Conservation (phyloP, 2,797 vertebrate species). For the Cyprinodon diabolis region DNA sequence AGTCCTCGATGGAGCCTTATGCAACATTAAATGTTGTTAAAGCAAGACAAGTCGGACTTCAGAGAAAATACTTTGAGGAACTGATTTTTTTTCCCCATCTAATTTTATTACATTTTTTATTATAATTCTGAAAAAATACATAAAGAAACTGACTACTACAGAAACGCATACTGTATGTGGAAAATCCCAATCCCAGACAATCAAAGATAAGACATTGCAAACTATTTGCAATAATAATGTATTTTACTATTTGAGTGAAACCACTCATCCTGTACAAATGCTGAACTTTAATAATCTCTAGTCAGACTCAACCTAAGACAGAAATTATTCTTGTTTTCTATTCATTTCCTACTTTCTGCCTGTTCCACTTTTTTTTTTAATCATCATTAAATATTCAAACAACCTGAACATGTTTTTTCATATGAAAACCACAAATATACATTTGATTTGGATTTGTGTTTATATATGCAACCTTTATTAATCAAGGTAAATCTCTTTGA, state of each 20-base stretch:
- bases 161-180: background rate
- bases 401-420: too few species aligned
- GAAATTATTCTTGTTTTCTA: background rate
- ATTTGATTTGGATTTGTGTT: background rate
- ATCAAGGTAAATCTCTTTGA: too few species aligned
- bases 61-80: background rate
- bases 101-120: background rate
- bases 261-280: too few species aligned
- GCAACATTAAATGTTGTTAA: background rate
- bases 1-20: background rate
- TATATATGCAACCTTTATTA: too few species aligned
- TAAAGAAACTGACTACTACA: background rate
- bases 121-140: background rate
- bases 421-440: background rate
- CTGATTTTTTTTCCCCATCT: background rate
- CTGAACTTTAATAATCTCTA: too few species aligned
- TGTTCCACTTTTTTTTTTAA: too few species aligned
- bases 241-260: background rate
- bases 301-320: too few species aligned
- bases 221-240: background rate
- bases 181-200: background rate
- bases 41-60: background rate
- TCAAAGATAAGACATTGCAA: background rate
- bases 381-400: background rate
- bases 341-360: background rate